Percentiles rank a stretch among this genome's conserved stretches.
Conservation (phyloP, 2,888 invertebrate genomes). For the Callimorpha dominula region DNA sequence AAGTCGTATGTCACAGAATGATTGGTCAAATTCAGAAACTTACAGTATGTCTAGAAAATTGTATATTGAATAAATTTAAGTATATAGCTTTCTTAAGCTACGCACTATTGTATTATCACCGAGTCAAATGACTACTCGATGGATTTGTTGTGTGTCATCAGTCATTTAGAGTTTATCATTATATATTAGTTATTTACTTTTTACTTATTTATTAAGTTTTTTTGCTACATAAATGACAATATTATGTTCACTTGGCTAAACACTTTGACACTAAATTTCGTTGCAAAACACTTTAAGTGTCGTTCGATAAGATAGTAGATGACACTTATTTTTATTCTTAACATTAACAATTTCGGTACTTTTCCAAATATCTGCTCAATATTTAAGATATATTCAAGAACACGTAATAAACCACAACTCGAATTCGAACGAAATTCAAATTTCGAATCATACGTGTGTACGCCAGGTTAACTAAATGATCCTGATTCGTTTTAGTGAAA, state of each 20-base stretch:
- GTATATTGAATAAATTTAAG: too few species aligned
- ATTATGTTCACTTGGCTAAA: conserved; percentile 15
- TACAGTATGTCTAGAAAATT: neutral
- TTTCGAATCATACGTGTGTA: neutral
- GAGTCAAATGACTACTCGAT: neutral
- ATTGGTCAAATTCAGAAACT: neutral
- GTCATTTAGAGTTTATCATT: neutral
- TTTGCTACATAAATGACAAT: neutral
- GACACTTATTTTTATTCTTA: conserved; percentile 5
- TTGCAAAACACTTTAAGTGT: conserved; percentile 4
- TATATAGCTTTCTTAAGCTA: neutral
- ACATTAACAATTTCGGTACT: neutral
- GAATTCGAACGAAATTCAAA: neutral
- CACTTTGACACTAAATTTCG: conserved; percentile 24
- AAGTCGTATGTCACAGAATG: neutral
- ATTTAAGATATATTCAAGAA: neutral
- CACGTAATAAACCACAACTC: neutral
- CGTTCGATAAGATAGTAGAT: conserved; percentile 2
- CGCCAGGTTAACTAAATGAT: neutral
- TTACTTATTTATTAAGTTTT: neutral
- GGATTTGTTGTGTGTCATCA: neutral
- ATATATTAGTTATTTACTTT: too few species aligned
- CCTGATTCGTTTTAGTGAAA: neutral
- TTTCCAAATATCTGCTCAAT: neutral
- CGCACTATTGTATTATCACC: neutral